These are phyloP conservation scores for Hyperoplus immaculatus DNA, from an alignment of 2,797 vertebrate species.

Conservation along the genomic window DNA sequence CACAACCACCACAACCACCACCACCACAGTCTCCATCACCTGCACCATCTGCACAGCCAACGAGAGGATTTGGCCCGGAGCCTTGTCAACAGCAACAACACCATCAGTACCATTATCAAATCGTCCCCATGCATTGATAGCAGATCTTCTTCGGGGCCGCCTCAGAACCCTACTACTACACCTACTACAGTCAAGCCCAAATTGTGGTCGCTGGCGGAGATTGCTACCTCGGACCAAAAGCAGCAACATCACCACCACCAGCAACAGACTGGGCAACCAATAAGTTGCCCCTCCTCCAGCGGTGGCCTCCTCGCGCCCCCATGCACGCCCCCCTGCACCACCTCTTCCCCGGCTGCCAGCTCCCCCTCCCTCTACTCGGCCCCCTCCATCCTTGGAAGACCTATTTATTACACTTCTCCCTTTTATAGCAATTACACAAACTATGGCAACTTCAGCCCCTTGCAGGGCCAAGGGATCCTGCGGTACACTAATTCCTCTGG, in stretches of 20 bases:
- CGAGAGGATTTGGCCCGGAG: conserved; percentile 86
- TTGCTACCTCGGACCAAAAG: conserved; percentile 98
- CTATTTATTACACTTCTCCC: conserved; percentile 98
- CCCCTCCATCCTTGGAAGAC: conserved; percentile 94
- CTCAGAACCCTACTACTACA: conserved; percentile 80
- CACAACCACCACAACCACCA: conserved; percentile 76
- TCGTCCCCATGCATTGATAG: conserved; percentile 76
- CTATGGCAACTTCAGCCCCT: conserved; percentile 96
- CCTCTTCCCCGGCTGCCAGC: conserved; percentile 86
- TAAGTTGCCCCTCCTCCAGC: conserved; percentile 82
- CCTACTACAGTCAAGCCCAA: conserved; percentile 90
- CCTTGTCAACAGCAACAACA: conserved; percentile 56
- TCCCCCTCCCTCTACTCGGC: conserved; percentile 90
- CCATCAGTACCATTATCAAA: conserved; percentile 60
- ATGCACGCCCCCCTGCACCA: conserved; percentile 75
- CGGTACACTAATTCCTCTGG: conserved; percentile 91
- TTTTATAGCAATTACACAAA: conserved; percentile 99
- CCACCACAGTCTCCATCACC: conserved; percentile 78
- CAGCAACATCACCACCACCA: conserved; percentile 79
- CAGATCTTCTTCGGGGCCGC: conserved; percentile 80
- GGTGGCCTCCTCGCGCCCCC: conserved; percentile 86
- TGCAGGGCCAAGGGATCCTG: conserved; percentile 96
- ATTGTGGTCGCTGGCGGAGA: conserved; percentile 98
- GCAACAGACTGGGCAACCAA: conserved; percentile 83
- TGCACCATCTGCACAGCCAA: conserved; percentile 83